Base-by-base conservation (phyloP, 2,888 invertebrate genomes). In the Euproctis similis region DNA sequence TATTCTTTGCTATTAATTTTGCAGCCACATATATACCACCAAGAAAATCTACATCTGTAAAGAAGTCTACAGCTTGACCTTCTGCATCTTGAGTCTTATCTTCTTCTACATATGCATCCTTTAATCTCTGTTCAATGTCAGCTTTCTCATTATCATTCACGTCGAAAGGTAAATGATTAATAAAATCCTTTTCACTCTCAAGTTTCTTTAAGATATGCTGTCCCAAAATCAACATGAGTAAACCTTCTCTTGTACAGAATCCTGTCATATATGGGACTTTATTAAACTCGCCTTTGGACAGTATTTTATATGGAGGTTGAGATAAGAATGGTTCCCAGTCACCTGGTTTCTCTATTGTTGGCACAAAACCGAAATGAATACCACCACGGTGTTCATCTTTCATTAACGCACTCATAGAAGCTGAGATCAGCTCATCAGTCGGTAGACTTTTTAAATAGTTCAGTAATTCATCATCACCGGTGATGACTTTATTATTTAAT, bases 181-280 rank as follows among this genome's bases (percentile, higher is more conserved):
- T 24, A 23, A 86, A 78, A 10, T 51, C 47, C 24, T 74, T 68
- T 13, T 70, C 60, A 30, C 43, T 34, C 0, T 34, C 24, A 28
- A 70, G 39, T 25, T 59, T 58, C 2, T 67, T 58, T 9, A 71
- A 36, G 16, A 39, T 36, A 4, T 33, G 12, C 17, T 38, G 34
- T 12, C 25, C 46, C 21, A 52, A 39, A 1, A 58, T 37, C 6
- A 68, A 5, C 53, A 74, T 66, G 2, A 81, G 30, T 12, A 86
- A 63, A 8, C 86, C 86, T 47, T 87, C 87, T 6, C 76, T 58
- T 5, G 68, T 55, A 35, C 82, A 82, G 42, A 77, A 77, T 3
- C 88, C 88, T 22, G 73, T 49, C 40, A 88, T 75, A 11, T 71
- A 75, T 0, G 87, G 86, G 1, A 87, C 75, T 52, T 80, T 78